These are phyloP conservation scores for Rosalia funebris DNA, from an alignment of 2,888 invertebrate species.

Conservation along the genomic window DNA sequence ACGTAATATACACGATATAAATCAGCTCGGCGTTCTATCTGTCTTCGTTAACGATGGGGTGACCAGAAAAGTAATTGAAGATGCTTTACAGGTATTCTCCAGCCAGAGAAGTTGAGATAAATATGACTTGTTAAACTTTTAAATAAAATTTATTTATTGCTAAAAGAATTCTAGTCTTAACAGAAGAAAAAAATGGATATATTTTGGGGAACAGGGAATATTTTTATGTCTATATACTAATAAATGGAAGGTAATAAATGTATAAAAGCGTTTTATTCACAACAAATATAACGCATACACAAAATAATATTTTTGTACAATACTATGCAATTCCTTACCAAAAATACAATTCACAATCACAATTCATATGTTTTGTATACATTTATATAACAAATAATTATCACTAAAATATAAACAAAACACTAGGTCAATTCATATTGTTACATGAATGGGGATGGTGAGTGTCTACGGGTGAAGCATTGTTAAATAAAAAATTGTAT, in stretches of 20 bases:
- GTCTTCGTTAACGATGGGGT: slow-evolving; percentile 68
- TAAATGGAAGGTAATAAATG: slow-evolving; percentile 19
- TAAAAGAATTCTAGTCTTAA: no score
- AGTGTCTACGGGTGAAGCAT: slow-evolving; percentile 10
- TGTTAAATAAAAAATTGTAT: not conserved
- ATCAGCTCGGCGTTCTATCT: slow-evolving; percentile 66
- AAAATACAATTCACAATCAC: slow-evolving; percentile 61
- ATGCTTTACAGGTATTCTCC: slow-evolving; percentile 53
- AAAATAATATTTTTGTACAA: slow-evolving; percentile 63
- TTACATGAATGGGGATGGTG: slow-evolving; percentile 19
- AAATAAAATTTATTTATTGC: no score
- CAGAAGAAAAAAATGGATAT: no score
- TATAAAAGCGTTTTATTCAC: slow-evolving; percentile 37
- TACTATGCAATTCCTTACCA: slow-evolving; percentile 60
- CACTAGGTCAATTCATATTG: slow-evolving; percentile 30
- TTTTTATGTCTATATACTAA: no score
- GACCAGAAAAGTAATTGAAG: slow-evolving; percentile 61
- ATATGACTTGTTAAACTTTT: no score
- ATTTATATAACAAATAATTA: slow-evolving; percentile 29
- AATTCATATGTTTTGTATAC: slow-evolving; percentile 43
- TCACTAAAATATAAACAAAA: slow-evolving; percentile 33
- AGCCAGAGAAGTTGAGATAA: not conserved
- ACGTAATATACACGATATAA: slow-evolving; percentile 69
- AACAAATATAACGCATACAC: slow-evolving; percentile 60
- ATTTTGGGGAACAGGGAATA: no score